Conservation (phyloP, 2,797 vertebrate genomes). For the Borostomias antarcticus region DNA sequence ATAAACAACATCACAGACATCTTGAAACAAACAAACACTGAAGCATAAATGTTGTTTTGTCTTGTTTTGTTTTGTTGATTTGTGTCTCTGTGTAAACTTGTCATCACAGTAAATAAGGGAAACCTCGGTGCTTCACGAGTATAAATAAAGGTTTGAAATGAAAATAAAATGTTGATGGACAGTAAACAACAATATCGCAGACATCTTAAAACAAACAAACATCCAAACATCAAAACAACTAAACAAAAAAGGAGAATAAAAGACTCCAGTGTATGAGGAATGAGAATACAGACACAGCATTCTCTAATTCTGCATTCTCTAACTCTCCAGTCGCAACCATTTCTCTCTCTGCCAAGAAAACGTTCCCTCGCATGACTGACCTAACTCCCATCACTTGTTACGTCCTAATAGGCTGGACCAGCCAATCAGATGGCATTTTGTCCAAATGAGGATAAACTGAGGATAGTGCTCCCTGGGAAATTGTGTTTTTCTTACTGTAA, state of each 20-base stretch:
- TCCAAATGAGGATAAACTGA: neutral
- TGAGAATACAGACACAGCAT: constrained; percentile 4
- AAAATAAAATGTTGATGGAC: too few relatives aligned
- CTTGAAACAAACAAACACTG: neutral
- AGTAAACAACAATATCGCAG: too few relatives aligned
- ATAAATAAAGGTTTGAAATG: too few relatives aligned
- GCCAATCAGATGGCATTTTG: constrained; percentile 3
- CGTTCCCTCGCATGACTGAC: constrained; percentile 9
- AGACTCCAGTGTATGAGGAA: too few relatives aligned
- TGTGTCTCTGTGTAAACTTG: too few relatives aligned
- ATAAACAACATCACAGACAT: neutral
- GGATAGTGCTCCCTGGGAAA: neutral
- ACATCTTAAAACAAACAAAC: neutral
- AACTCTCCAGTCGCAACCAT: neutral
- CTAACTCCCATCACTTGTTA: constrained; percentile 10
- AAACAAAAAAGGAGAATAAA: too few relatives aligned
- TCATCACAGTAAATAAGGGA: too few relatives aligned
- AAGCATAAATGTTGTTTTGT: neutral
- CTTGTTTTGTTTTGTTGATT: too few relatives aligned
- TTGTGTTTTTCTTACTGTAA: constrained; percentile 5
- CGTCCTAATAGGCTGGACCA: neutral
- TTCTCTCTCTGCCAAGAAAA: constrained; percentile 11
- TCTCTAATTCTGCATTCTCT: neutral
- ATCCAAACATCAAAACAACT: neutral
- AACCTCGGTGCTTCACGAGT: too few relatives aligned